A percentile compares a stretch with the other conserved stretches of the same genome.
phyloP scores from a whole-genome alignment of 1,140 invertebrate genomes.

The Sesamia nonagrioides region DNA sequence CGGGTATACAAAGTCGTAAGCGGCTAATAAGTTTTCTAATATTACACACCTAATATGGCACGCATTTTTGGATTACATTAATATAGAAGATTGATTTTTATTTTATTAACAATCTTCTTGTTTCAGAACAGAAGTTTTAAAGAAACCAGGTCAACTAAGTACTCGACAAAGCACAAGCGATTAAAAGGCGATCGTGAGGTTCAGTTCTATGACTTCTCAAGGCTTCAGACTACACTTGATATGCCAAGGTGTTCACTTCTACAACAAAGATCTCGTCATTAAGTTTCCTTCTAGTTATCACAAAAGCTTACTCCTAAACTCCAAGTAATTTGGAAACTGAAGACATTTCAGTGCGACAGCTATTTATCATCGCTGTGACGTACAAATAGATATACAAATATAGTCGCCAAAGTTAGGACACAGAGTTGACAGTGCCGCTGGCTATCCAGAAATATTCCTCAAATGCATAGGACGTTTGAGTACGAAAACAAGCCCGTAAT shows the following conservation, averaged over 20 bases:
- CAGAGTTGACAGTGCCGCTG: conserved; percentile 27
- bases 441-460: background rate
- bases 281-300: conserved; percentile 26
- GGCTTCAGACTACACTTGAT: background rate
- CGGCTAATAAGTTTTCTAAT: conserved; percentile 26
- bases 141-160: background rate
- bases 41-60: background rate
- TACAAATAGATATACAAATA: conserved; percentile 11
- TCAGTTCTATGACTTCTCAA: background rate
- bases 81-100: background rate
- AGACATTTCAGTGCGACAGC: conserved; percentile 28
- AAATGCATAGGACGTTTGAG: background rate
- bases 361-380: conserved; percentile 36
- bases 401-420: background rate
- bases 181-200: background rate
- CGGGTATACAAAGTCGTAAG: background rate
- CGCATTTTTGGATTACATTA: background rate
- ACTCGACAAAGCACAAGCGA: background rate
- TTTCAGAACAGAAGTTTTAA: background rate
- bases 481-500: background rate
- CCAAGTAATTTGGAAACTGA: conserved; percentile 22
- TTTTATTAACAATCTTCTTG: background rate
- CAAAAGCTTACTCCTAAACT: conserved; percentile 13
- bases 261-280: conserved; percentile 18
- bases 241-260: background rate